Conservation (phyloP, 2,113 vertebrate species). For the Ptyas mucosa region DNA sequence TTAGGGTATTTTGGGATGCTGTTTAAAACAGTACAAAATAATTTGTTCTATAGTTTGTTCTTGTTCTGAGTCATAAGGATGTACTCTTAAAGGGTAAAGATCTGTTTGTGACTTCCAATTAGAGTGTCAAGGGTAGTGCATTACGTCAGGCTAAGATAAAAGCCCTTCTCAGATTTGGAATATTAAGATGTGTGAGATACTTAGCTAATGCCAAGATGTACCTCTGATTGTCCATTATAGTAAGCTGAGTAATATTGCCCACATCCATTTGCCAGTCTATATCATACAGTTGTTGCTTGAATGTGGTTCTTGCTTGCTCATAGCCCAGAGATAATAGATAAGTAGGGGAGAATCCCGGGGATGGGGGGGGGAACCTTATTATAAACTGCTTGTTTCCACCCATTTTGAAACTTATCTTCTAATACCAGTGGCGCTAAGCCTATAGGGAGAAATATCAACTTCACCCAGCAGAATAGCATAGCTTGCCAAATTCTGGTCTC, state of each 20-base stretch:
- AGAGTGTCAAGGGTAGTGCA: no score
- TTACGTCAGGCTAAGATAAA: no score
- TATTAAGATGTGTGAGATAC: background rate
- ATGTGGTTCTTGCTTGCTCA: background rate
- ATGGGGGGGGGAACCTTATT: background rate
- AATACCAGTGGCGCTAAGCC: background rate
- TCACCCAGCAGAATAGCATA: background rate
- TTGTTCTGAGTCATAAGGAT: no score
- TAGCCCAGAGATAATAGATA: background rate
- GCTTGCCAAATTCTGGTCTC: background rate
- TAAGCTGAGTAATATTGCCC: background rate
- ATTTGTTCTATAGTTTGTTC: background rate
- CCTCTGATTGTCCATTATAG: background rate
- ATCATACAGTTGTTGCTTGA: background rate
- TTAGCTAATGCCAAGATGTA: background rate
- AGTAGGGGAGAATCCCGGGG: background rate
- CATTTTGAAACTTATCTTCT: background rate
- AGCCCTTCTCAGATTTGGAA: background rate
- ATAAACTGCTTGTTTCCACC: background rate
- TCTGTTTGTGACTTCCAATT: no score
- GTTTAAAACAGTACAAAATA: background rate
- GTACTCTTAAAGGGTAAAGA: no score
- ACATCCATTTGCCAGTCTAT: background rate
- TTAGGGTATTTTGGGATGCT: background rate
- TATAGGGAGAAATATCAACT: background rate